Conservation (phyloP, 2,888 invertebrate species). For the Tachina fera region DNA sequence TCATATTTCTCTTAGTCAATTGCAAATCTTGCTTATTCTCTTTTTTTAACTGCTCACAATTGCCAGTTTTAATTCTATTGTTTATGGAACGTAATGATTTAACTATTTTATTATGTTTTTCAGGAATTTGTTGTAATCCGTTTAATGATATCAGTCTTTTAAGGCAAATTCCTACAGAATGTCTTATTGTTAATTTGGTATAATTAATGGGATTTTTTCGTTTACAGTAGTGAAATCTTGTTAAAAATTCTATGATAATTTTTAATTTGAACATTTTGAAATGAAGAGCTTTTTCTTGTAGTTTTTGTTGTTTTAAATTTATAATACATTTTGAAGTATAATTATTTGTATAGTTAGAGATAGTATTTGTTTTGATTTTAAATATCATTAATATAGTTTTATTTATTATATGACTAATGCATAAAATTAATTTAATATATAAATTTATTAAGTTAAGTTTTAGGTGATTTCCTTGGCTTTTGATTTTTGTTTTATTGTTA, state of each 20-base stretch:
- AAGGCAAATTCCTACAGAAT: conserved; percentile 79
- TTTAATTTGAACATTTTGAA: conserved; percentile 29
- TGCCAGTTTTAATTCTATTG: not conserved
- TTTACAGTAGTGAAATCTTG: conserved; percentile 24
- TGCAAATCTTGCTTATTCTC: not conserved
- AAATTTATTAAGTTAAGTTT: conserved; percentile 61
- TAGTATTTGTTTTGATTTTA: conserved; percentile 34
- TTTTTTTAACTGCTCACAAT: not conserved
- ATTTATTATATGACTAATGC: conserved; percentile 49
- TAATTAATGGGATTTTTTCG: conserved; percentile 45
- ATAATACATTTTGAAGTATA: conserved; percentile 48
- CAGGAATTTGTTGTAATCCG: conserved; percentile 77
- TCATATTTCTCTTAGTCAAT: not conserved
- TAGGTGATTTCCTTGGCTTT: conserved; percentile 51
- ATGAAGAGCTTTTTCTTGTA: conserved; percentile 15
- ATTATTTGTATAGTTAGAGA: conserved; percentile 20
- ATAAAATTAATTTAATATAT: conserved; percentile 55
- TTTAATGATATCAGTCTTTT: conserved; percentile 82
- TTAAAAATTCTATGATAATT: conserved; percentile 61
- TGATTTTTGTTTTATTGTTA: conserved; percentile 58
- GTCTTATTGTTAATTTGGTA: conserved; percentile 37
- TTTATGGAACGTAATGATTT: not conserved
- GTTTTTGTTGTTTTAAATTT: conserved; percentile 32
- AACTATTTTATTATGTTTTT: conserved; percentile 40
- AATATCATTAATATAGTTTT: conserved; percentile 47